Conservation (phyloP, 2,888 invertebrate genomes). For the Mactromeris polynyma region DNA sequence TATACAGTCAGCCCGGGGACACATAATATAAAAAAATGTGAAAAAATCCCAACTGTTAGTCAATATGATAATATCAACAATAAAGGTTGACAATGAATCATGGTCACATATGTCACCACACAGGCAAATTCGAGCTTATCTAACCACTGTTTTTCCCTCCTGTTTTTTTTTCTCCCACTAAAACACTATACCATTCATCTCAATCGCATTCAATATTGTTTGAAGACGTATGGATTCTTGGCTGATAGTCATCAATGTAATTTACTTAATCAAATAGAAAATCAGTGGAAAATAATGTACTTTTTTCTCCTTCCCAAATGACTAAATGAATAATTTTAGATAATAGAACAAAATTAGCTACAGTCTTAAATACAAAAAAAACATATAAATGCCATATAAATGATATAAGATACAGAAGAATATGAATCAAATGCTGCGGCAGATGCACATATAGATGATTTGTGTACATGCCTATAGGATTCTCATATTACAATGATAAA, state of each 20-base stretch:
- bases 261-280: constrained; percentile 38
- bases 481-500: neutral
- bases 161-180: constrained; percentile 12
- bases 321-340: constrained; percentile 17
- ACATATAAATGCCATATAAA: neutral
- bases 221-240: constrained; percentile 31
- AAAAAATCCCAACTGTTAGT: neutral
- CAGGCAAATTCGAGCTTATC: constrained; percentile 36
- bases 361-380: neutral
- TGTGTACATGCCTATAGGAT: neutral
- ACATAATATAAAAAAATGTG: neutral
- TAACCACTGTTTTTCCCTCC: neutral
- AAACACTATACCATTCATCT: constrained; percentile 15
- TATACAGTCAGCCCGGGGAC: no score
- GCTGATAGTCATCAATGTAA: constrained; percentile 36
- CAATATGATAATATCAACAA: neutral
- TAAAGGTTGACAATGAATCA: constrained; percentile 19
- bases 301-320: constrained; percentile 14
- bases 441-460: neutral
- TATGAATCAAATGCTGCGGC: neutral
- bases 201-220: constrained; percentile 30
- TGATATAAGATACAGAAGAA: neutral
- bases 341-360: constrained; percentile 10
- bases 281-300: neutral
- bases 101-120: constrained; percentile 23